phyloP scores from a whole-genome alignment of 1,140 invertebrate genomes.

The Drosophila navojoa region DNA sequence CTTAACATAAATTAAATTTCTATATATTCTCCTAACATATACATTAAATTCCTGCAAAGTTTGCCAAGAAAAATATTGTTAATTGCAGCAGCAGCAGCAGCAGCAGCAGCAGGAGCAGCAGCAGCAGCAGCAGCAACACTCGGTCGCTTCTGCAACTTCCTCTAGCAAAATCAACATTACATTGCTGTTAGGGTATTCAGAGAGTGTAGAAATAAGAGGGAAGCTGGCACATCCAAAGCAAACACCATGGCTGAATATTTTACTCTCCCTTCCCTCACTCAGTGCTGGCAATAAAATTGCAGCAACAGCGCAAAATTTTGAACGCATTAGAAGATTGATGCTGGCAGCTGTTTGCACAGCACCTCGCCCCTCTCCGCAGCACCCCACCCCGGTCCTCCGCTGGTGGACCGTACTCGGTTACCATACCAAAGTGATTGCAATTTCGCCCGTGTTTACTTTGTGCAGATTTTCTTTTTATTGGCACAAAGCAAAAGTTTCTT shows the following conservation, averaged over 20 bases:
- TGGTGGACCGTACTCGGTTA: constrained; percentile 8
- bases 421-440: constrained; percentile 71
- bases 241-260: constrained; percentile 24
- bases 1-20: too few relatives aligned
- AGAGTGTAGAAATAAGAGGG: not conserved
- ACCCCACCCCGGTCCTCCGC: not conserved
- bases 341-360: constrained; percentile 72
- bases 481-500: constrained; percentile 48
- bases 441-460: constrained; percentile 73
- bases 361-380: not conserved
- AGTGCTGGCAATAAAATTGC: constrained; percentile 58
- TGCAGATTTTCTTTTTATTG: constrained; percentile 71
- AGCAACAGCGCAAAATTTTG: constrained; percentile 75
- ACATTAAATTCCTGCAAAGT: too few relatives aligned
- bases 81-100: constrained; percentile 4
- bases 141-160: not conserved
- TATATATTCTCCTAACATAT: too few relatives aligned
- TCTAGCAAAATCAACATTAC: constrained; percentile 14
- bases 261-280: constrained; percentile 18
- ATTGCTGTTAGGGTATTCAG: constrained; percentile 30
- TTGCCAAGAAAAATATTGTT: too few relatives aligned
- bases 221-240: constrained; percentile 38
- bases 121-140: too few relatives aligned
- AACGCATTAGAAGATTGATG: constrained; percentile 81
- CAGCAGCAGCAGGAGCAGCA: not conserved